Evolutionary conservation across 2,113 vertebrate species (phyloP).

Genomic region (Fukomys damarensis): DNA sequence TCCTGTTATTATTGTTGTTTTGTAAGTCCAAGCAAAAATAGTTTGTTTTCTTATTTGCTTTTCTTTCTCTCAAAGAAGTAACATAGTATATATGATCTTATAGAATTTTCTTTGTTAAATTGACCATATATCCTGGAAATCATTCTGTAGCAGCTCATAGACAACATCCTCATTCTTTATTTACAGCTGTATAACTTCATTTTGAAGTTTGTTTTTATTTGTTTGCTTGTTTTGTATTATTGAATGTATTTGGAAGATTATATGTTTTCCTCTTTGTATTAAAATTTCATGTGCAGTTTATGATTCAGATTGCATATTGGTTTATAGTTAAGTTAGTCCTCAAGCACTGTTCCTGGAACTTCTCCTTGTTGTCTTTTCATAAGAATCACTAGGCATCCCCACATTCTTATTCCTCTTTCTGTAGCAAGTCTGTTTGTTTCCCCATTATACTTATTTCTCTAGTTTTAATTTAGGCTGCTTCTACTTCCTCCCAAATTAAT

Average conservation of each 20-base stretch:
- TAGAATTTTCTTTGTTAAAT: constrained; percentile 2
- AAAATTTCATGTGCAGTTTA: constrained; percentile 12
- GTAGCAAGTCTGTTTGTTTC: constrained; percentile 20
- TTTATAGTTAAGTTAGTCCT: background rate
- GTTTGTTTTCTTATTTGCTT: constrained; percentile 46
- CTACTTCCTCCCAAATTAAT: background rate
- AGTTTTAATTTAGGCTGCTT: constrained; percentile 62
- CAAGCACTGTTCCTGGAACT: background rate
- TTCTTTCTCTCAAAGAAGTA: constrained; percentile 5
- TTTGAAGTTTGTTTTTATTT: constrained; percentile 12
- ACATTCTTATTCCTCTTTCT: constrained; percentile 29
- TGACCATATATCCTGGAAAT: constrained; percentile 41
- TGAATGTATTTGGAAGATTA: constrained; percentile 8
- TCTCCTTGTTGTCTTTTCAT: constrained; percentile 19
- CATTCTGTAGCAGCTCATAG: background rate
- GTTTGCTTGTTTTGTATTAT: constrained; percentile 28
- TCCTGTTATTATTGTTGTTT: constrained; percentile 46
- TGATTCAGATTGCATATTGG: background rate
- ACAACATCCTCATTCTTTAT: background rate
- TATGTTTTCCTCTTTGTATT: constrained; percentile 4
- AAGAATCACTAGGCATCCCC: background rate
- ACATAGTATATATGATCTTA: background rate
- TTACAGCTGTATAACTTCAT: background rate
- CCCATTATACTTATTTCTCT: constrained; percentile 43
- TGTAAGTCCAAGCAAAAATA: constrained; percentile 24